phyloP scores from a whole-genome alignment of 2,797 vertebrate genomes.

The Sebastes oblongus region DNA sequence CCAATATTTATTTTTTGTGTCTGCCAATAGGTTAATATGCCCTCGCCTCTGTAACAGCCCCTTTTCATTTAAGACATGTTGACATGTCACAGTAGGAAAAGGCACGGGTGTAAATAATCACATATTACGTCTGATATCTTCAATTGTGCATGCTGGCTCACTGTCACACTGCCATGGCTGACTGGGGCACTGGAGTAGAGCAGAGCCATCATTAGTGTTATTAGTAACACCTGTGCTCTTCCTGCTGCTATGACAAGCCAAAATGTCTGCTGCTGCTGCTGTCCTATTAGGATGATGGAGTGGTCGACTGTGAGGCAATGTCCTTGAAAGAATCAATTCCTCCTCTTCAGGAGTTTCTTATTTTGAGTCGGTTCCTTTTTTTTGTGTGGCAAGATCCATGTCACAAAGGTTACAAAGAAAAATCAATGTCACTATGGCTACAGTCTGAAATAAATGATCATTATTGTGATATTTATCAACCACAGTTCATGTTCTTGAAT shows the following conservation, averaged over 20 bases:
- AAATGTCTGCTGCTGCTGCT: neutral
- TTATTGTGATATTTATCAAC: neutral
- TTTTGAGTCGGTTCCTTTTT: neutral
- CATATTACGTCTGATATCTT: neutral
- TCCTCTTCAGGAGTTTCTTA: neutral
- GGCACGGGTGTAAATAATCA: neutral
- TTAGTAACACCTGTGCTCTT: neutral
- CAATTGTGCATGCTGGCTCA: neutral
- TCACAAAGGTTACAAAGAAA: neutral
- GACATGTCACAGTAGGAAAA: neutral
- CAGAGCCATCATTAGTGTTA: neutral
- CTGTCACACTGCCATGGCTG: neutral
- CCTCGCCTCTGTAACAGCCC: neutral
- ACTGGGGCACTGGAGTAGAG: neutral
- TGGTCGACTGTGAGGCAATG: neutral
- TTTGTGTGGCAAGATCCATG: fast-evolving
- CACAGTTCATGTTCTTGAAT: neutral
- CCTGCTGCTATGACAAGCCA: neutral
- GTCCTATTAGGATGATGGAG: neutral
- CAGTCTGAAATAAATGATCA: neutral
- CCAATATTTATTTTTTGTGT: neutral
- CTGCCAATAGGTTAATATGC: neutral
- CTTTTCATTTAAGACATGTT: neutral
- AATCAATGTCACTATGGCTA: neutral
- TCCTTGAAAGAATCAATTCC: neutral